Percentiles rank a stretch among this genome's conserved stretches.
Evolutionary conservation across 2,113 vertebrate species (phyloP).

Genomic region (Boulengeromyrus knoepffleri): DNA sequence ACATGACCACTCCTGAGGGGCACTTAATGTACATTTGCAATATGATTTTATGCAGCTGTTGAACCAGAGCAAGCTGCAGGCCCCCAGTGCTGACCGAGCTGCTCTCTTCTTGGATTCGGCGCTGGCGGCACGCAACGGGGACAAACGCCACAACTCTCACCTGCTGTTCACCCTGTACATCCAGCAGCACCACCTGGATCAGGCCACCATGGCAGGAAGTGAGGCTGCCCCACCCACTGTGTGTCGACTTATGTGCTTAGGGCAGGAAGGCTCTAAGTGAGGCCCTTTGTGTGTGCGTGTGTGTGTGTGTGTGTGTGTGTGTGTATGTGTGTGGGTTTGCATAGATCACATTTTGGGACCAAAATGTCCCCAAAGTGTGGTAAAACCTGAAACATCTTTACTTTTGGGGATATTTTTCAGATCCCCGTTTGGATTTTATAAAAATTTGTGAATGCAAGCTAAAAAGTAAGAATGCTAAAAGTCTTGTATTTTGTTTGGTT

Average conservation of each 20-base stretch:
- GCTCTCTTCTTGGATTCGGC: conserved; percentile 89
- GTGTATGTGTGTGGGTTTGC: background rate
- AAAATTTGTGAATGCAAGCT: too few relatives aligned
- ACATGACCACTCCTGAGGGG: background rate
- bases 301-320: background rate
- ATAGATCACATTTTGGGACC: too few relatives aligned
- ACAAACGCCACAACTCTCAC: conserved; percentile 76
- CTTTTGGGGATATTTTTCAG: too few relatives aligned
- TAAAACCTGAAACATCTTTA: too few relatives aligned
- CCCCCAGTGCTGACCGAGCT: conserved; percentile 83
- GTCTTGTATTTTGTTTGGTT: too few relatives aligned
- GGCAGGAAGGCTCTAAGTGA: background rate
- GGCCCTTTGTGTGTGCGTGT: background rate
- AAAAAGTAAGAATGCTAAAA: too few relatives aligned
- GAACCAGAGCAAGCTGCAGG: conserved; percentile 90
- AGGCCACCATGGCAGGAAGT: conserved; percentile 81
- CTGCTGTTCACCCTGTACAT: conserved; percentile 94
- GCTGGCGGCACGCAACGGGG: conserved; percentile 71
- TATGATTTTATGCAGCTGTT: conserved; percentile 63
- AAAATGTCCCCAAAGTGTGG: too few relatives aligned
- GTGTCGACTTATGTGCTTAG: background rate
- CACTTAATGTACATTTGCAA: background rate
- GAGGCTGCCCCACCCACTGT: background rate
- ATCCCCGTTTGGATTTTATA: too few relatives aligned
- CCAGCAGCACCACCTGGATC: conserved; percentile 93